Evolutionary conservation across 2,113 vertebrate genomes (phyloP).

Genomic region (Rattus rattus): DNA sequence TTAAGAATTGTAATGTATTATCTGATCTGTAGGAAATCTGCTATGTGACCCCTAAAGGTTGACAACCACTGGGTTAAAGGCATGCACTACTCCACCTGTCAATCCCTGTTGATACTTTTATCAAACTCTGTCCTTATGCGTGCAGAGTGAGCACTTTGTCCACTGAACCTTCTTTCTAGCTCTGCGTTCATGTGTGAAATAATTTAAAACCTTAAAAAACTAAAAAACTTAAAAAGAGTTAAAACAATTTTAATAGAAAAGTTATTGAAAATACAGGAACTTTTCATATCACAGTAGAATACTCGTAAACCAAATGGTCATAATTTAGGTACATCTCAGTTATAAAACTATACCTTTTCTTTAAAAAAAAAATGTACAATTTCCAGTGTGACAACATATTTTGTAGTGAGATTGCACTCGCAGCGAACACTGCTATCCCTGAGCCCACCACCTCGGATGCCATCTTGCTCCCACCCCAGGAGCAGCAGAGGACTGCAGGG

Average conservation of each 20-base stretch:
- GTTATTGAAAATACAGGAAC: constrained; percentile 63
- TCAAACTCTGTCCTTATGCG: not conserved
- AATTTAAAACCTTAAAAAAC: not conserved
- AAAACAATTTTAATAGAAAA: constrained; percentile 65
- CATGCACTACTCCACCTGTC: not conserved
- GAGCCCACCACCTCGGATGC: constrained; percentile 3
- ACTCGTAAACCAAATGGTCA: constrained; percentile 48
- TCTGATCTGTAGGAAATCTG: not conserved
- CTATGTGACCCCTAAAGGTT: not conserved
- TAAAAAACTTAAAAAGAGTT: not conserved
- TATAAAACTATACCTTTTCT: constrained; percentile 69
- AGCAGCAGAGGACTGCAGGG: not conserved
- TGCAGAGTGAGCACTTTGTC: not conserved
- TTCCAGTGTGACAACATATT: constrained; percentile 69
- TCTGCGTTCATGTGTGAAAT: not conserved
- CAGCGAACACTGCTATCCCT: constrained; percentile 48
- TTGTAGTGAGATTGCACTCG: constrained; percentile 29
- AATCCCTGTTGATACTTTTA: not conserved
- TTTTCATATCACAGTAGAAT: constrained; percentile 44
- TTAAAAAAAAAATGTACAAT: not conserved
- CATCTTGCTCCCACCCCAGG: not conserved
- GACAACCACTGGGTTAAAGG: not conserved
- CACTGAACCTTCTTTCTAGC: not conserved
- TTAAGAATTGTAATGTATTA: not conserved
- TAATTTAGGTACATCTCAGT: constrained; percentile 47